phyloP scores from a whole-genome alignment of 2,888 invertebrate genomes.

The Lochmaea capreae region DNA sequence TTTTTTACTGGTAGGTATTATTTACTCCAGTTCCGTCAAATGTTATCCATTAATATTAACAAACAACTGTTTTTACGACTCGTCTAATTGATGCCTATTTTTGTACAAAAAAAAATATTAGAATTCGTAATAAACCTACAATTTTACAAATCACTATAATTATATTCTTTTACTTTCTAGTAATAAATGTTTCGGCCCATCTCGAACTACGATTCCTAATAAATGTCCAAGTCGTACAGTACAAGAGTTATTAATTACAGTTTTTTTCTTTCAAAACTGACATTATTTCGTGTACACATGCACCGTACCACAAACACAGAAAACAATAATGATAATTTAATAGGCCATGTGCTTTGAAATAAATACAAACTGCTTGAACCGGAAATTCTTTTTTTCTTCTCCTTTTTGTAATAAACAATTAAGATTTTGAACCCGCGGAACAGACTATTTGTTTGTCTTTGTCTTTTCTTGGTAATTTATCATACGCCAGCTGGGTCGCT shows the following conservation, averaged over 20 bases:
- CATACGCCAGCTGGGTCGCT: slow-evolving; percentile 28
- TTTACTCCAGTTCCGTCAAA: background rate
- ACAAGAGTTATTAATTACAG: slow-evolving; percentile 14
- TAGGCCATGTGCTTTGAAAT: slow-evolving; percentile 17
- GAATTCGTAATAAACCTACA: background rate
- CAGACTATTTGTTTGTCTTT: slow-evolving; percentile 29
- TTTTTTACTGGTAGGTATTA: background rate
- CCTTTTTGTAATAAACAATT: slow-evolving; percentile 18
- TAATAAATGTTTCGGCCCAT: background rate
- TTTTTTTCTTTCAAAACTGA: slow-evolving; percentile 9
- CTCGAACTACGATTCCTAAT: background rate
- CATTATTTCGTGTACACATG: slow-evolving; percentile 14
- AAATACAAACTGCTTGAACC: slow-evolving; percentile 22
- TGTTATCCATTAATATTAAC: slow-evolving; percentile 2
- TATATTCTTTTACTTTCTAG: background rate
- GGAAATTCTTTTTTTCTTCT: slow-evolving; percentile 27
- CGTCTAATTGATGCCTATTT: background rate
- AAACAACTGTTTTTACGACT: background rate
- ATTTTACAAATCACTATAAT: slow-evolving; percentile 12
- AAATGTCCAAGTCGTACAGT: background rate
- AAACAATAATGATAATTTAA: slow-evolving; percentile 33
- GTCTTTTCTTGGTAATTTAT: slow-evolving; percentile 34
- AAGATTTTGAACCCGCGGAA: slow-evolving; percentile 24
- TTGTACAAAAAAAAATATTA: background rate
- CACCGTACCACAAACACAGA: slow-evolving; percentile 6